A percentile compares a stretch with the other conserved stretches of the same genome.
Conservation (phyloP, 2,113 vertebrate genomes). For the Thalassarche chlororhynchos region DNA sequence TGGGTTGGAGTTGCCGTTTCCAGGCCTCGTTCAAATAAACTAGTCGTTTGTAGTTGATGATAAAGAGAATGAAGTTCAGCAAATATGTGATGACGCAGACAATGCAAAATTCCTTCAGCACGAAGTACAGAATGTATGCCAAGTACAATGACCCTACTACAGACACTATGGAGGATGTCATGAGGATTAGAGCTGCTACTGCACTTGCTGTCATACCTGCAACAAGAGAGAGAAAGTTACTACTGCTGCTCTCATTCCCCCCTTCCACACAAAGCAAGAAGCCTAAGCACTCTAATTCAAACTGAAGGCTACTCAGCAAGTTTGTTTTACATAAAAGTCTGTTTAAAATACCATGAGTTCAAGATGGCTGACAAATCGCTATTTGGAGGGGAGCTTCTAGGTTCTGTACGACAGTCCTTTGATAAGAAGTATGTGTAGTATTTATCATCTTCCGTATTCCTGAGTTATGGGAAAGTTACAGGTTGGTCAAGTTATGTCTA, state of each 20-base stretch:
- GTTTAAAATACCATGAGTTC: background rate
- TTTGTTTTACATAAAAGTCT: background rate
- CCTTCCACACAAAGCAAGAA: background rate
- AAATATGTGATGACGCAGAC: slow-evolving; percentile 92
- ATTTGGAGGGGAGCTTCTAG: background rate
- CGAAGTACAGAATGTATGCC: slow-evolving; percentile 99
- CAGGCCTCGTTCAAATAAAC: slow-evolving; percentile 99
- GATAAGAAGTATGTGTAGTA: background rate
- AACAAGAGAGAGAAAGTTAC: slow-evolving; percentile 66
- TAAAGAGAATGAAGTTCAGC: slow-evolving; percentile 98
- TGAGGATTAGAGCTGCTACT: slow-evolving; percentile 95
- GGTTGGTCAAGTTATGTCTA: background rate
- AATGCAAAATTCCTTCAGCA: slow-evolving; percentile 98
- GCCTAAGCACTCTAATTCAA: background rate
- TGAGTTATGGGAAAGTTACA: background rate
- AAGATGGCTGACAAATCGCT: background rate
- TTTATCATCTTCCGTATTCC: background rate
- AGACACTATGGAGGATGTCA: slow-evolving; percentile 96
- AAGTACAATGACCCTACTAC: slow-evolving; percentile 95
- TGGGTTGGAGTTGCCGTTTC: slow-evolving; percentile 94
- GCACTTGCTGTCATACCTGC: slow-evolving; percentile 97
- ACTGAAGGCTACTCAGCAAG: background rate
- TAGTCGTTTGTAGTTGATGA: slow-evolving; percentile 99
- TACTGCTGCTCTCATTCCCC: background rate
- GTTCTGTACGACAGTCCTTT: background rate